Conservation (phyloP, 2,797 vertebrate species). For the Hipposideros larvatus region DNA sequence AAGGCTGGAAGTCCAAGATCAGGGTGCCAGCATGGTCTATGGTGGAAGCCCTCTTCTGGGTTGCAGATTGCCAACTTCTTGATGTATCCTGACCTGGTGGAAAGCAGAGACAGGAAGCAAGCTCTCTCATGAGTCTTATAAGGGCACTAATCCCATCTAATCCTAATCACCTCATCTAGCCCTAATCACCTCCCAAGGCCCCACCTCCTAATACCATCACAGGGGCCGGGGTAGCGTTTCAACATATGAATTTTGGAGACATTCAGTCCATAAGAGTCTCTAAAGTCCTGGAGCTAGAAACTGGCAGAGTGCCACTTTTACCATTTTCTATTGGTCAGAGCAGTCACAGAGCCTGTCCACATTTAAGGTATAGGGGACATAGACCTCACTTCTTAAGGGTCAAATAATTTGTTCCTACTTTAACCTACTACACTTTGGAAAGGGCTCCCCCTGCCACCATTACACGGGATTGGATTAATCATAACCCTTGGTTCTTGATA, state of each 20-base stretch:
- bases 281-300: not conserved
- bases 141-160: not conserved
- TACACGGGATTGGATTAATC: not conserved
- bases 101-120: not conserved
- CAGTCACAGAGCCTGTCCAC: not conserved
- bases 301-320: not conserved
- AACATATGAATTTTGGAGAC: not conserved
- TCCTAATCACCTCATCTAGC: not conserved
- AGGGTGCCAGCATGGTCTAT: not conserved
- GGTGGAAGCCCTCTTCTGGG: not conserved
- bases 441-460: not conserved
- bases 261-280: not conserved
- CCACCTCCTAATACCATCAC: not conserved
- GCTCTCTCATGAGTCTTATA: not conserved
- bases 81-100: not conserved
- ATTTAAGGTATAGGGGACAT: not conserved
- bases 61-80: not conserved
- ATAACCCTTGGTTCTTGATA: not conserved
- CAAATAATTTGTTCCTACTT: not conserved
- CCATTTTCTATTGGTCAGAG: not conserved
- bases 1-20: not conserved
- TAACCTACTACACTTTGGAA: not conserved
- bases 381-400: not conserved
- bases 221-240: not conserved
- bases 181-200: not conserved